Percentiles rank a stretch among this genome's conserved stretches.
phyloP scores from a whole-genome alignment of 2,797 vertebrate genomes.

The Pangasius sanitwongsei region DNA sequence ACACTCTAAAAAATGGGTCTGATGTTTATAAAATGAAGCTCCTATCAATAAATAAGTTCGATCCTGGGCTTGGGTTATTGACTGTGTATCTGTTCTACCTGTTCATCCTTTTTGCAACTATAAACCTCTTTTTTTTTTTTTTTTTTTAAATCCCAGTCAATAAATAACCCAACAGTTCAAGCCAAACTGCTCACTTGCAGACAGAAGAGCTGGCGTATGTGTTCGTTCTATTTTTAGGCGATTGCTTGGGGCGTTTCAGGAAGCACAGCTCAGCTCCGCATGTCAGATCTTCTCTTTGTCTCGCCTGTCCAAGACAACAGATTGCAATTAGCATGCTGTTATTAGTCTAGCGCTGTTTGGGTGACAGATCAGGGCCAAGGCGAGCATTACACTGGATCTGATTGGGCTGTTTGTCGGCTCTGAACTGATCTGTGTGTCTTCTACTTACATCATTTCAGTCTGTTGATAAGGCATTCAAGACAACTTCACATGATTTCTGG shows the following conservation, averaged over 20 bases:
- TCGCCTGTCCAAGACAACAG: constrained; percentile 42
- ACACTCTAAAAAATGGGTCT: not conserved
- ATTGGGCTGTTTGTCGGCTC: not conserved
- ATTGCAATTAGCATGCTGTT: constrained; percentile 46
- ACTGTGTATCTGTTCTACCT: not conserved
- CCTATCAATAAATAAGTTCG: not conserved
- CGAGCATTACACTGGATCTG: not conserved
- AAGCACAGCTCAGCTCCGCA: constrained; percentile 10
- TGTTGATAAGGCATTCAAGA: not conserved
- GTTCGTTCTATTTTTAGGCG: constrained; percentile 16
- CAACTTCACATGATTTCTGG: not conserved
- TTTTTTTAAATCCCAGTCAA: not conserved
- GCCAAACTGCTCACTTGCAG: constrained; percentile 16
- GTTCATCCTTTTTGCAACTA: not conserved
- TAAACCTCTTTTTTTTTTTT: not conserved
- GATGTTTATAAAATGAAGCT: not conserved
- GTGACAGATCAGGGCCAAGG: constrained; percentile 49
- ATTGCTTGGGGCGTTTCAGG: constrained; percentile 11
- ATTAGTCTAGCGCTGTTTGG: constrained; percentile 9
- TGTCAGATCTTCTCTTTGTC: constrained; percentile 58
- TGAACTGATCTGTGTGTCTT: not conserved
- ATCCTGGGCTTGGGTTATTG: not conserved
- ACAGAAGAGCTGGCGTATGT: constrained; percentile 11
- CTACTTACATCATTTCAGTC: not conserved
- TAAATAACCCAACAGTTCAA: not conserved